Base-by-base conservation (phyloP, 2,888 invertebrate species). In the Chrysina gloriosa region DNA sequence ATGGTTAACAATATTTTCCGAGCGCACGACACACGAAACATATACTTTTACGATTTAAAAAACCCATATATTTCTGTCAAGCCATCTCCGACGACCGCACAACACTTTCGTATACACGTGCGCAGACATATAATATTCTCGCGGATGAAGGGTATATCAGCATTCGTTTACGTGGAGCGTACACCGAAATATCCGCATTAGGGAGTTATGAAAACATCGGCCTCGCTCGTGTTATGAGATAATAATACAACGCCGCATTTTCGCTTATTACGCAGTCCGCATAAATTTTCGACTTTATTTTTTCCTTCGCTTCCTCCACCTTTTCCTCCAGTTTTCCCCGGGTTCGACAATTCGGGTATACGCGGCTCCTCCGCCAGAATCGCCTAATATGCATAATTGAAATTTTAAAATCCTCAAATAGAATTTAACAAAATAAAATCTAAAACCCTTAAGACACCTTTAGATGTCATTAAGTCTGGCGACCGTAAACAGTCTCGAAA, bases 401-500 rank as follows among this genome's bases (percentile, higher is more conserved):
- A 65, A 70, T 67, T 67, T 69, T 67, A 68, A 70, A 68, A 68
- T 68, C 66, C 63, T 42, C 66, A 47, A 65, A 67, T 67, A 47
- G 63, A 67, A 64, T 56, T 56, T 47, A 74, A 71, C 71, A 74
- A 77, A 77, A 78, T 78, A 76, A 77, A 77, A 75, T 76, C 68
- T 75, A 74, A 78, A 78, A 76, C 78, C 78, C 76, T 75, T 77
- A 79, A 80, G 78, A 78, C 77, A 79, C 78, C 79, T 79, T 76
- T 78, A 77, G 79, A 79, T 78, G 79, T 80, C 79, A 79, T 80
- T 80, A 80, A 80, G 77, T 79, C 75, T 76, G 79, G 77, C 77
- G 78, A 77, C 77, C 80, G 79, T 80, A 80, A 79, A 80, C 77
- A 76, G 77, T 66, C 66, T 66, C 47, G 75, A 74, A 75, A 61